Base-by-base conservation (phyloP, 1,140 invertebrate species). In the Andrena cerasifolii region DNA sequence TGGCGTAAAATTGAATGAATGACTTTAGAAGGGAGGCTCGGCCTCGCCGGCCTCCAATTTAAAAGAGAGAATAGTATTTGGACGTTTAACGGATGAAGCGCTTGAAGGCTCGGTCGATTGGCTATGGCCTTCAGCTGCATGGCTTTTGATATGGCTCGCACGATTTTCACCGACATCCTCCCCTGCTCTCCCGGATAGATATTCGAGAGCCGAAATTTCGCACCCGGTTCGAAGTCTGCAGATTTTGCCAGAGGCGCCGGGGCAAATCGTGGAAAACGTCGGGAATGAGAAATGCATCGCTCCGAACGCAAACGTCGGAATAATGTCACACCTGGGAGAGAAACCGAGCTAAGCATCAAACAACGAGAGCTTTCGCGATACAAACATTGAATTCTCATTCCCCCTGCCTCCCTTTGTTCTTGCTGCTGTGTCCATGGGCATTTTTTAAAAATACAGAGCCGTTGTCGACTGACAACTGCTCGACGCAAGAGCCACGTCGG, bases 31-130 rank as follows among this genome's bases (percentile, higher is more conserved):
- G 26, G n/a, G 3, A 24, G 7, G 16, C n/a, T 8, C 5, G 7
- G 3, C 31, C n/a, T 45, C 12, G 28, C 21, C 33, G 33, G 40
- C 16, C 40, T 47, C 12, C 31, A 7, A 59, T 59, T 59, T 36
- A 74, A 45, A 16, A 56, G 3, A 18, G 49, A 54, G 61, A 61
- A 61, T 26, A 16, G 43, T 31, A 36, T 72, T 72, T 24, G 26
- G 26, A 45, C 61, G 36, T 74, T 74, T 36, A 75, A 56, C 36
- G n/a, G 51, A 75, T 63, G 58, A 73, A 58, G 26, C 26, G 40
- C 26, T 71, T 43, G 12, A 24, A 73, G 45, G 31, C 21, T 40
- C 18, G 8, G 21, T 62, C 31, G 58, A 73, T 73, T 53, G 21
- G 28, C 58, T 53, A 10, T 51, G 18, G 8, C 45, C 24, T 63